Conservation (phyloP, 2,113 vertebrate genomes). For the Brienomyrus longianalis region DNA sequence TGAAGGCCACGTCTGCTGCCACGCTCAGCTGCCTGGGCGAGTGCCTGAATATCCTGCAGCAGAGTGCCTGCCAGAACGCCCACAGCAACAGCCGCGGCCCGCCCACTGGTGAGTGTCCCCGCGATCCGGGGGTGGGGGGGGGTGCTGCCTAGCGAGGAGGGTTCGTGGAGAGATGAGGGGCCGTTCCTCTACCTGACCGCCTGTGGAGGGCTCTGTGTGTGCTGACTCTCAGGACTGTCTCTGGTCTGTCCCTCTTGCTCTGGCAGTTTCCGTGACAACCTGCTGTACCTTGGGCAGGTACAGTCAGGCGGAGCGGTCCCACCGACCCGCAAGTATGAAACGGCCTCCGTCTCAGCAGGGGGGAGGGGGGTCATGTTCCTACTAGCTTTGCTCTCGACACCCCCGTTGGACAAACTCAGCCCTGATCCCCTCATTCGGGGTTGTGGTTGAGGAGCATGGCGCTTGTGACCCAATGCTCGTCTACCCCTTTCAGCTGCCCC, state of each 20-base stretch:
- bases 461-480: background rate
- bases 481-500: background rate
- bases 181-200: background rate
- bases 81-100: background rate
- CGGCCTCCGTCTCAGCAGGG: background rate
- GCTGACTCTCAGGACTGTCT: background rate
- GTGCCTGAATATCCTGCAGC: constrained; percentile 79
- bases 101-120: constrained; percentile 7
- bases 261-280: constrained; percentile 6
- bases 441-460: background rate
- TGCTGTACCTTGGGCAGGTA: constrained; percentile 1
- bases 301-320: background rate
- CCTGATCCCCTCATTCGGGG: background rate
- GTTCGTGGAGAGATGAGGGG: background rate
- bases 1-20: constrained; percentile 86
- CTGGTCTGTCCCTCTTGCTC: constrained; percentile 6
- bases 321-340: background rate
- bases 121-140: background rate
- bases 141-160: too few relatives aligned
- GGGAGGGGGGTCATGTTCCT: background rate
- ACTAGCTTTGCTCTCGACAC: background rate
- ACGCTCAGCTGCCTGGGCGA: constrained; percentile 87
- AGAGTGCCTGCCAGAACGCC: constrained; percentile 67
- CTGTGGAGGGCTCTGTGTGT: background rate
- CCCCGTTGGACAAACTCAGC: background rate